A percentile compares a stretch with the other conserved stretches of the same genome.
These are phyloP conservation scores for Zosterops japonicus DNA, from an alignment of 2,113 vertebrate species.

Conservation along the genomic window DNA sequence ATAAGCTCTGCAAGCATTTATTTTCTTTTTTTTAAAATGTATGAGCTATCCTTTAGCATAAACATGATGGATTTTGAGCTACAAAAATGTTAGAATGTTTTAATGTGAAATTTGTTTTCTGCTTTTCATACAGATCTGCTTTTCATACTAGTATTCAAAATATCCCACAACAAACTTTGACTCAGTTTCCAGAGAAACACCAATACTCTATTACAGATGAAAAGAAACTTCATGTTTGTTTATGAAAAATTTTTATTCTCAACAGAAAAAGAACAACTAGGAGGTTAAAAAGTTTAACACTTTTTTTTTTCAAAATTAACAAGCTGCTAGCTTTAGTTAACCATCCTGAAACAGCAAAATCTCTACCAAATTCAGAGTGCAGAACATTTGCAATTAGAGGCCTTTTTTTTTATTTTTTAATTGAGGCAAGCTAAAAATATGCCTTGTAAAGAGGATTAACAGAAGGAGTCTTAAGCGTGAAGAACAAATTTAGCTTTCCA, in stretches of 20 bases:
- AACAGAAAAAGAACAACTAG: neutral
- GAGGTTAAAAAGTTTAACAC: neutral
- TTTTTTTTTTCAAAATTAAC: neutral
- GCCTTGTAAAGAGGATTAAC: neutral
- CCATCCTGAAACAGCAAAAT: neutral
- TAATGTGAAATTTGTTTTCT: neutral
- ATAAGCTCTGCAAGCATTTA: neutral
- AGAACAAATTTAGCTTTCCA: slow-evolving; percentile 20
- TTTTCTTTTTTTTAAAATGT: no score
- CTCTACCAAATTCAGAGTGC: neutral
- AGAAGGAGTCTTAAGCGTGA: neutral
- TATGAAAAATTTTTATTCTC: neutral
- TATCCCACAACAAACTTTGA: neutral
- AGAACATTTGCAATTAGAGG: slow-evolving; percentile 23
- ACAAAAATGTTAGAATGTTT: neutral
- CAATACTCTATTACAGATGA: neutral
- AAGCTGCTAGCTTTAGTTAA: neutral
- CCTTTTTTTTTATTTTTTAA: neutral
- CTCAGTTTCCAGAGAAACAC: neutral
- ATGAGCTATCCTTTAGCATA: neutral
- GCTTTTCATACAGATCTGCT: neutral
- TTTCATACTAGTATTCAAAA: neutral
- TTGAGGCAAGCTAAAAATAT: slow-evolving; percentile 7
- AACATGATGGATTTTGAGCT: neutral
- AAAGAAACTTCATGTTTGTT: neutral